These are phyloP conservation scores for Xenops minutus DNA, from an alignment of 2,797 vertebrate genomes.

Conservation along the genomic window DNA sequence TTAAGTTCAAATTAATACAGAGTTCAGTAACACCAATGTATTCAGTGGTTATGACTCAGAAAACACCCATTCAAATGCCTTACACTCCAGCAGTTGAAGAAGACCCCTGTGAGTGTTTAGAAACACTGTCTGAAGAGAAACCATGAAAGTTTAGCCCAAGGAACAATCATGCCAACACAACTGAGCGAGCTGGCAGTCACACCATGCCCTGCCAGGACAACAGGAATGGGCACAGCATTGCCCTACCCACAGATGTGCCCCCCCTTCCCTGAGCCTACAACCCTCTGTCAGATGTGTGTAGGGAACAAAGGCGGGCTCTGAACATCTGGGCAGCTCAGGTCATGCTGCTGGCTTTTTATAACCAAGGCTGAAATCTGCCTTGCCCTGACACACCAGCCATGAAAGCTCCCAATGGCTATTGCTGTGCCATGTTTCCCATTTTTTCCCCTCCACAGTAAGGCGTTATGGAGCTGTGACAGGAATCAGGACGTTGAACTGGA, in stretches of 20 bases:
- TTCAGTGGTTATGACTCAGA: neutral
- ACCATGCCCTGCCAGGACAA: neutral
- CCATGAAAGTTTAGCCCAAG: neutral
- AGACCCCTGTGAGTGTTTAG: neutral
- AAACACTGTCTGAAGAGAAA: neutral
- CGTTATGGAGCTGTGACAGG: neutral
- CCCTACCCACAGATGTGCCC: neutral
- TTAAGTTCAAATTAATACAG: neutral
- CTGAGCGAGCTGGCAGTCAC: neutral
- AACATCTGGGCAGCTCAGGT: neutral
- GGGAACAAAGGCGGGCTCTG: neutral
- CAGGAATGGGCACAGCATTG: accelerated
- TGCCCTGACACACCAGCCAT: neutral
- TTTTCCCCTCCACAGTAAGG: neutral
- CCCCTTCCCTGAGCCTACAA: neutral
- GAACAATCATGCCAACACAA: neutral
- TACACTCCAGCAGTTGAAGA: neutral
- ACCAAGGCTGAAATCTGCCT: neutral
- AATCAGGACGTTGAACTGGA: neutral
- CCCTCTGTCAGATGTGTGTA: accelerated
- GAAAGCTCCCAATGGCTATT: neutral
- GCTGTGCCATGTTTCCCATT: neutral
- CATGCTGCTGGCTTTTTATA: neutral
- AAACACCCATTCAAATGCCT: neutral
- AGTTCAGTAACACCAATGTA: neutral